Percentiles rank a stretch among this genome's conserved stretches.
Evolutionary conservation across 2,888 invertebrate genomes (phyloP).

Genomic region (Caenorhabditis sinica): DNA sequence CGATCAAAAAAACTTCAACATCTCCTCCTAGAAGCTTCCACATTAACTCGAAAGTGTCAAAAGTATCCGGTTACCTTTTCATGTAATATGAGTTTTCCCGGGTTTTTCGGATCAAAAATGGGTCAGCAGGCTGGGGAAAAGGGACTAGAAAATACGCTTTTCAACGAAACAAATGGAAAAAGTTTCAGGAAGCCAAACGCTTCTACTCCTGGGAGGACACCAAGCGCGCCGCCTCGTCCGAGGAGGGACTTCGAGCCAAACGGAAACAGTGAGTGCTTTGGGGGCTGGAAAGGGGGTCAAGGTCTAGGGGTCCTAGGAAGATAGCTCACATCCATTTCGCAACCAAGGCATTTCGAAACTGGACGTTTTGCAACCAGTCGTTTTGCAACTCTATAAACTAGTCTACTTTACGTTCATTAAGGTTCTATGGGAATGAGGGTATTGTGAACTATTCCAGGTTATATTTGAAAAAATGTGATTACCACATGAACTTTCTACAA

Average conservation of each 20-base stretch:
- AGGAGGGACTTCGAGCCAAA: slow-evolving; percentile 55
- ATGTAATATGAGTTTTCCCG: slow-evolving; percentile 36
- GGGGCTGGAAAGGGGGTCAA: neutral
- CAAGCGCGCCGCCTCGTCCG: slow-evolving; percentile 54
- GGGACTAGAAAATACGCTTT: neutral
- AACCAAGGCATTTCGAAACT: too few species aligned
- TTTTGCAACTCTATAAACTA: too few species aligned
- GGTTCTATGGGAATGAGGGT: too few species aligned
- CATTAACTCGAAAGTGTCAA: slow-evolving; percentile 4
- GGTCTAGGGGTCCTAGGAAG: too few species aligned
- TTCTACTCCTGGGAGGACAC: slow-evolving; percentile 68
- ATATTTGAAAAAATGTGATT: too few species aligned
- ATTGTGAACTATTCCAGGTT: too few species aligned
- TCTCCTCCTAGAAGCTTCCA: neutral
- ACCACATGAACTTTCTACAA: too few species aligned
- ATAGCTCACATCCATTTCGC: too few species aligned
- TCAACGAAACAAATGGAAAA: neutral
- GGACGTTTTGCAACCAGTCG: too few species aligned
- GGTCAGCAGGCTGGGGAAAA: slow-evolving; percentile 4
- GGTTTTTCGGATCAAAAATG: slow-evolving; percentile 40
- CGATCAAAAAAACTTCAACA: slow-evolving; percentile 4
- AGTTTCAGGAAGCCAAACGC: slow-evolving; percentile 55
- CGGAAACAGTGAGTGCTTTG: slow-evolving; percentile 60
- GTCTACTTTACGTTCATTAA: too few species aligned
- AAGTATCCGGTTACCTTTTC: slow-evolving; percentile 25